phyloP scores from a whole-genome alignment of 2,113 vertebrate species.

The Planiliza haematocheilus region DNA sequence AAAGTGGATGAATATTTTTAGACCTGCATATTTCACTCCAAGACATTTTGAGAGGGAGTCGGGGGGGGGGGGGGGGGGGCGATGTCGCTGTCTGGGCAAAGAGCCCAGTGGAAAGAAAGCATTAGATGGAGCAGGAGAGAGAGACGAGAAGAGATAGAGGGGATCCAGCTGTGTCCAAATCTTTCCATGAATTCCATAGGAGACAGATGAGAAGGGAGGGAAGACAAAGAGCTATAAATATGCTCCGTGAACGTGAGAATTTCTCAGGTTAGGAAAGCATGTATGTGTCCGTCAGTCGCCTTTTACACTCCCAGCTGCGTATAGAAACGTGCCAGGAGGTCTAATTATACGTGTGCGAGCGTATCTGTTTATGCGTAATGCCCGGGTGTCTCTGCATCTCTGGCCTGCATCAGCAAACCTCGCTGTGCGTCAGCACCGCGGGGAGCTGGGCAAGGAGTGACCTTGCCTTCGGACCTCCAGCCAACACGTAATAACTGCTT shows the following conservation, averaged over 20 bases:
- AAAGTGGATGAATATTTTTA: constrained; percentile 84
- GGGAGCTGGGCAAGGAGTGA: constrained; percentile 43
- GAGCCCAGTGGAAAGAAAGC: constrained; percentile 78
- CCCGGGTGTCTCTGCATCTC: constrained; percentile 32
- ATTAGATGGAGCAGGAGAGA: constrained; percentile 62
- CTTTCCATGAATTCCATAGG: constrained; percentile 57
- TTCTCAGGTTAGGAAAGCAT: constrained; percentile 44
- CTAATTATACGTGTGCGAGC: neutral
- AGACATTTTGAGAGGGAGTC: constrained; percentile 44
- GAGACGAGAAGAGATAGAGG: constrained; percentile 50
- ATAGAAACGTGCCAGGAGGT: constrained; percentile 9
- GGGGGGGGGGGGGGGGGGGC: constrained; percentile 33
- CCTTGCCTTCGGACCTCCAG: constrained; percentile 66
- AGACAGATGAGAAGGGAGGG: constrained; percentile 52
- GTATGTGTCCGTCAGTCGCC: neutral
- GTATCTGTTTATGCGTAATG: constrained; percentile 12
- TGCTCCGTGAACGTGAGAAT: constrained; percentile 34
- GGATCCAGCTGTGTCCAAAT: constrained; percentile 75
- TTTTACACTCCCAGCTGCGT: neutral
- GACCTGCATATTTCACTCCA: constrained; percentile 79
- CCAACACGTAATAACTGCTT: constrained; percentile 61
- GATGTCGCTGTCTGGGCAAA: constrained; percentile 78
- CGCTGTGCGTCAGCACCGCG: constrained; percentile 48
- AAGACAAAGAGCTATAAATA: constrained; percentile 59
- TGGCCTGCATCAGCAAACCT: constrained; percentile 26